phyloP scores from a whole-genome alignment of 2,797 vertebrate species.

The Margarornis squamiger region DNA sequence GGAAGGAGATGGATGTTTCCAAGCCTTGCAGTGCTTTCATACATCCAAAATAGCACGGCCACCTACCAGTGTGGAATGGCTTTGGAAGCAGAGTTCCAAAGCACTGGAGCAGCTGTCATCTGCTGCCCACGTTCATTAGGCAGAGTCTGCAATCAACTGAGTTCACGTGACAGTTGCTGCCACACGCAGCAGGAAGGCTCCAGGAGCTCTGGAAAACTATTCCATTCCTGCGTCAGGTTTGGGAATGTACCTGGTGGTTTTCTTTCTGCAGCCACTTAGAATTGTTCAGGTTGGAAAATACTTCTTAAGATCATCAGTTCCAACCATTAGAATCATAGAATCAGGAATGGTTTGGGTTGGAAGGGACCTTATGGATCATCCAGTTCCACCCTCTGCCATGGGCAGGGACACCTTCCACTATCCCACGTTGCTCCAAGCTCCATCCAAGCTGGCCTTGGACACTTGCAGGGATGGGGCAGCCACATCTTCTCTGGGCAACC shows the following conservation, averaged over 20 bases:
- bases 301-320: too few species aligned
- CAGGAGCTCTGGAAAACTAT: neutral
- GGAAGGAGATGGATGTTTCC: neutral
- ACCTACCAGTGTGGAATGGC: neutral
- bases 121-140: constrained; percentile 7
- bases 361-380: neutral
- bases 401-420: neutral
- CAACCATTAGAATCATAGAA: too few species aligned
- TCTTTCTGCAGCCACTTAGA: neutral
- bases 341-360: too few species aligned
- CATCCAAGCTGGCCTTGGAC: neutral
- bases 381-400: neutral
- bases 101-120: neutral
- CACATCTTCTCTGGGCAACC: neutral
- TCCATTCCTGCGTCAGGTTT: neutral
- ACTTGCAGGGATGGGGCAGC: neutral
- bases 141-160: neutral
- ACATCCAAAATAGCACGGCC: neutral
- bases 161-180: neutral
- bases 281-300: neutral
- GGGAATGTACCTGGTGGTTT: neutral
- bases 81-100: neutral
- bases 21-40: neutral
- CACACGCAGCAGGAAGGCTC: neutral
- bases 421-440: neutral